Conservation (phyloP, 1,140 invertebrate species). For the Diuraphis noxia region DNA sequence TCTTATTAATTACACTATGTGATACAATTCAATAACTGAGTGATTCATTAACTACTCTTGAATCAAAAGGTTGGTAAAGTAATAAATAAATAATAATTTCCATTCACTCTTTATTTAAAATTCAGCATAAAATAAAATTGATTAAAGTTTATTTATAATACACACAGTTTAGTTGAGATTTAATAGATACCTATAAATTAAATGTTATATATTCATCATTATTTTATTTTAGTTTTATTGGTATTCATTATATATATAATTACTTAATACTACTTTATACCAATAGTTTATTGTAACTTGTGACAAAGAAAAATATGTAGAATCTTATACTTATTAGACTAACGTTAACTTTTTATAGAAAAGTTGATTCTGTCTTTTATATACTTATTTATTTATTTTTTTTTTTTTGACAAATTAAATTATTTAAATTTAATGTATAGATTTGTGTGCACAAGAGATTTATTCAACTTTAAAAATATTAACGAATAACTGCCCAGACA, state of each 20-base stretch:
- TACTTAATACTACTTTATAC: no score
- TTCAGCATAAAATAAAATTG: not conserved
- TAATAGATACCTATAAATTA: not conserved
- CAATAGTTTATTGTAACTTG: not conserved
- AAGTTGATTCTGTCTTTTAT: not conserved
- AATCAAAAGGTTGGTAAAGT: not conserved
- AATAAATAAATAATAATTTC: not conserved
- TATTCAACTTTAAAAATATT: not conserved
- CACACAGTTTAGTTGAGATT: not conserved
- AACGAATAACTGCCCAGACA: no score
- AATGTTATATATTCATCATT: not conserved
- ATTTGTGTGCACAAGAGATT: not conserved
- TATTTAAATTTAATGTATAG: not conserved
- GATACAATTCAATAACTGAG: not conserved
- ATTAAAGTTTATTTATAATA: not conserved
- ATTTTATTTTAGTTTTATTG: not conserved
- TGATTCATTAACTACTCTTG: not conserved
- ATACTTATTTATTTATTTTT: no score
- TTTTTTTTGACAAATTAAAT: not conserved
- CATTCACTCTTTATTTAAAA: not conserved
- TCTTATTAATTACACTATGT: not conserved
- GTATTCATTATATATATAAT: not conserved
- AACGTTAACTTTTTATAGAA: not conserved
- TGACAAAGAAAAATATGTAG: not conserved
- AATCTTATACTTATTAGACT: not conserved